Evolutionary conservation across 2,797 vertebrate genomes (phyloP).

Genomic region (Ctenosaura bakeri): DNA sequence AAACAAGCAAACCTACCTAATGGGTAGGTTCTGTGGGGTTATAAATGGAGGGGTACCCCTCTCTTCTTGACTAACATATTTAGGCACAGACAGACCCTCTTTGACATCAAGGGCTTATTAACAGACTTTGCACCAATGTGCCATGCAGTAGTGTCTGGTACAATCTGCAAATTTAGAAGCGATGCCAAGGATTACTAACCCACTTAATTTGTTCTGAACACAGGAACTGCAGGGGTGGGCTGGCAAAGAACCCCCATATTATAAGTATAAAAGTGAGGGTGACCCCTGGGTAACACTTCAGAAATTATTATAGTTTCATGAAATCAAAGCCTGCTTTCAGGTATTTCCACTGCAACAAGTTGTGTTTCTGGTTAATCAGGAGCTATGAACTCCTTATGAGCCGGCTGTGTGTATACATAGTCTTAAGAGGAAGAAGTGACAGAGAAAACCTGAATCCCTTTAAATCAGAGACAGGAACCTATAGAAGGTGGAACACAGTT

Average conservation of each 20-base stretch:
- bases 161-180: not conserved
- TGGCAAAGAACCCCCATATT: not conserved
- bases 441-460: not conserved
- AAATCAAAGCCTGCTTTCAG: not conserved
- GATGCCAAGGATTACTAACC: not conserved
- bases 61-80: not conserved
- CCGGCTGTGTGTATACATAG: not conserved
- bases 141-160: not conserved
- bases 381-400: no score
- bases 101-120: constrained; percentile 14
- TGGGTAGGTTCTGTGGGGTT: not conserved
- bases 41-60: not conserved
- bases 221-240: not conserved
- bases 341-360: not conserved
- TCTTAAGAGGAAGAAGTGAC: not conserved
- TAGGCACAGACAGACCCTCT: not conserved
- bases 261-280: no score
- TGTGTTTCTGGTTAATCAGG: not conserved
- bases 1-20: constrained; percentile 6
- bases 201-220: not conserved
- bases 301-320: not conserved
- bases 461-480: not conserved
- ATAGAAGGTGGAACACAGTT: not conserved
- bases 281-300: not conserved
- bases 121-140: not conserved